Evolutionary conservation across 2,113 vertebrate species (phyloP), one percentile per base, ranked within the genome.

Genomic region (Tringa solitaria): DNA sequence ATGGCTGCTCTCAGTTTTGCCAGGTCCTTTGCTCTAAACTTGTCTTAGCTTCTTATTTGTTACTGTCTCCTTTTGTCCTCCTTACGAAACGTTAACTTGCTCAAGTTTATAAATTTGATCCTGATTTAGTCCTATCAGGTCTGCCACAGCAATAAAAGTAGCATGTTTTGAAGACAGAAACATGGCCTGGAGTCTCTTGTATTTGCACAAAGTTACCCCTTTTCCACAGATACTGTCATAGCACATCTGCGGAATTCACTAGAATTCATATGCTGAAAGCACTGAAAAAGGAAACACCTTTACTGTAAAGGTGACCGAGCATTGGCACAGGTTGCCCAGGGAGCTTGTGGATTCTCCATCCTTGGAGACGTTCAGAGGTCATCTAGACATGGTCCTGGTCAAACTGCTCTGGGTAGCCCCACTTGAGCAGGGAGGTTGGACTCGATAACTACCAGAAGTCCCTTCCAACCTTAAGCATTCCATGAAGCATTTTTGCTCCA

Each of bases 321-420:
- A 10, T 18, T 68, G 16, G 10, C 48, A 46, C 10, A 60, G 5
- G 15, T 51, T 61, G 14, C 28, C 10, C 12, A 27, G 8, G 37
- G 27, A 33, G 26, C 22, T 51, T 45, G 15, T 64, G 21, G 21
- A 72, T 17, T 65, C 2, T 33, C 39, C 4, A 0, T n/a, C 24
- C 22, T 54, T 53, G n/a, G 27, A 63, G 17, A 14, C 23, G 9
- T 11, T 83, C 16, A n/a, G 0, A 10, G 48, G 13, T 13, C 4
- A 17, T 14, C 43, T 78, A 14, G 35, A 70, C 5, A 2, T 9
- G 6, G 7, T 43, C 24, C 43, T 80, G 45, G 32, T 32, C 22
- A 76, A 45, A 20, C 0, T 0, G 21, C 28, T 43, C 15, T 18
- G 1, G 18, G 10, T 83, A 12, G 28, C 27, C 35, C 20, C 43